Percentiles rank a stretch among this genome's conserved stretches.
Evolutionary conservation across 2,113 vertebrate genomes (phyloP).

Genomic region (Nerophis ophidion): DNA sequence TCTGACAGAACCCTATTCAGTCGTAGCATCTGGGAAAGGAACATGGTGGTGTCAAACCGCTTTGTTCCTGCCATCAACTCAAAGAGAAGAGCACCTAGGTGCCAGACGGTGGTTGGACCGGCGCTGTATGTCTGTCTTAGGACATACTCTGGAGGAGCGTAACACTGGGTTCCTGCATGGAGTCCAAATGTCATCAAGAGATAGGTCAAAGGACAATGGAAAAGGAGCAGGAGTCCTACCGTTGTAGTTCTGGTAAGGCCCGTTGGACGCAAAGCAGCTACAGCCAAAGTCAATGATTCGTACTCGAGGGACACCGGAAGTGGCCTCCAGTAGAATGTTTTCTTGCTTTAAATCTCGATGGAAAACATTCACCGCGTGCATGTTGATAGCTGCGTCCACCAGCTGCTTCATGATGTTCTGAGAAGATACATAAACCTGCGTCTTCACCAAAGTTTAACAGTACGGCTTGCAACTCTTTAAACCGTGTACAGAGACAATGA

Average conservation of each 20-base stretch:
- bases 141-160: constrained; percentile 3
- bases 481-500: too few relatives aligned
- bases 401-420: constrained; percentile 10
- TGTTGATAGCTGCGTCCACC: background rate
- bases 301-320: background rate
- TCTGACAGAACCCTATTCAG: background rate
- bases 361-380: constrained; percentile 4
- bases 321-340: constrained; percentile 1
- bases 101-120: constrained; percentile 3
- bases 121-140: background rate
- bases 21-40: background rate
- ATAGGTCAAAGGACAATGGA: background rate
- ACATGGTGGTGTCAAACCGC: background rate
- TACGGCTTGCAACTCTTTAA: background rate
- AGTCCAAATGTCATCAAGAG: background rate
- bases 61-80: background rate
- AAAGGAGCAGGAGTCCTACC: background rate
- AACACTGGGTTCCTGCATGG: background rate
- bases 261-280: background rate
- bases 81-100: constrained; percentile 2
- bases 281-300: constrained; percentile 9
- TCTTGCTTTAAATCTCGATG: constrained; percentile 9
- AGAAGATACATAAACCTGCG: background rate
- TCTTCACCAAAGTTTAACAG: background rate
- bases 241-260: background rate